Base-by-base conservation (phyloP, 53 echinoderm and acorn worm genomes). In the Holothuria scabra region DNA sequence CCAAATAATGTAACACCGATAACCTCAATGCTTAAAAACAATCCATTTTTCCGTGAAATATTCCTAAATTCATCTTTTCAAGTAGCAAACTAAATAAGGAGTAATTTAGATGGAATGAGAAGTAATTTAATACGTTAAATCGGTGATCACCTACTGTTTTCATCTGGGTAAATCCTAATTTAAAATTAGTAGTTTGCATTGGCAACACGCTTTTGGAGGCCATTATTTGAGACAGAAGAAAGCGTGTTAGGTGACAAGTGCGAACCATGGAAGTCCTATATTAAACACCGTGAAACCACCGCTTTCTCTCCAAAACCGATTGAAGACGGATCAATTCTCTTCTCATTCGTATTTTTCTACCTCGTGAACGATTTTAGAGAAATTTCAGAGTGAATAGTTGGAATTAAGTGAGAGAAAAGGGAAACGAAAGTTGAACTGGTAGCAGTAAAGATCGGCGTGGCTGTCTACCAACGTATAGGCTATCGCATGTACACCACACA, bases 191-290 rank as follows among this genome's bases (percentile, higher is more conserved):
- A 72, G 24, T 35, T 72, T 72, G 48, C 72, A 72, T 72, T 72
- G 72, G 72, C 72, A 72, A 72, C 72, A 46, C 72, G 28, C 65
- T 69, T 72, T 72, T 44, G 72, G 72, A 72, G 72, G 72, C 72
- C 72, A 72, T 72, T 72, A 72, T 52, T 52, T 52, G 72, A 30
- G 29, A 67, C 21, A 67, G 67, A 72, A 46, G 72, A 72, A 72
- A 72, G 72, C 72, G 72, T 72, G 72, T 46, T 38, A 22, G 72
- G 72, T 72, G 72, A 41, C 44, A 72, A 46, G 21, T 46, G 44
- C 41, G 23, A 41, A 72, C 46, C 72, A 72, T 72, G 72, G 46
- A 72, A 72, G 72, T 8, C 46, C 20, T n/a, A 23, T 14, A 46
- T 23, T 72, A 46, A 72, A 72, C 44, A n/a, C 48, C 72, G 22